A percentile compares a stretch with the other conserved stretches of the same genome.
Evolutionary conservation across 2,113 vertebrate genomes (phyloP).

Genomic region (Callipepla californica): DNA sequence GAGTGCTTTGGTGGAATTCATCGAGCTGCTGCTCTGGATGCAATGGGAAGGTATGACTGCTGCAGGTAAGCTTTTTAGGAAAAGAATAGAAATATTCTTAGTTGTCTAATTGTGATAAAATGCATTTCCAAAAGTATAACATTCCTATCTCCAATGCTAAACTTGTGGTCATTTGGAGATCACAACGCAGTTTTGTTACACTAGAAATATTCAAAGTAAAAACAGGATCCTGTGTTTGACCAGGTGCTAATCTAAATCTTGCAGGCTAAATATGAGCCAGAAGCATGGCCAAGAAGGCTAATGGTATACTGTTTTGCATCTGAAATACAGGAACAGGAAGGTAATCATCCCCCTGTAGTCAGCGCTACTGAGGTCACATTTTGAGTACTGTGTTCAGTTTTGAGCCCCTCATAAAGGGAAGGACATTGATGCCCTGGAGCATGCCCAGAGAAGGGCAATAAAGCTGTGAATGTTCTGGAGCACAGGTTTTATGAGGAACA

Average conservation of each 20-base stretch:
- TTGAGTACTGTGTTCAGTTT: too few species aligned
- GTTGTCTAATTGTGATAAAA: neutral
- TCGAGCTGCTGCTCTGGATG: neutral
- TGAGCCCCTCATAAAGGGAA: too few species aligned
- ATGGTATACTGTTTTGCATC: too few species aligned
- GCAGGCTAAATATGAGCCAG: too few species aligned
- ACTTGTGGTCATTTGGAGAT: neutral
- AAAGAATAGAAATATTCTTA: neutral
- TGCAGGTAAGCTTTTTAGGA: neutral
- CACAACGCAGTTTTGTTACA: neutral
- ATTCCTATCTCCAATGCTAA: neutral
- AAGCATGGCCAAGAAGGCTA: too few species aligned
- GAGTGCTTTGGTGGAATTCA: neutral
- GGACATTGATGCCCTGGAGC: too few species aligned
- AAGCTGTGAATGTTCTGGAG: too few species aligned
- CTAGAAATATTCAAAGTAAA: neutral
- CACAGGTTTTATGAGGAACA: too few species aligned
- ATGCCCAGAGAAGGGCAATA: too few species aligned
- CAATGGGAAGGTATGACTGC: neutral
- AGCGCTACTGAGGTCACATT: too few species aligned
- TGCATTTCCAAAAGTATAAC: neutral
- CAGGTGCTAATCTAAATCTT: neutral
- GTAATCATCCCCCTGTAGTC: too few species aligned
- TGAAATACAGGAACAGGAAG: too few species aligned
- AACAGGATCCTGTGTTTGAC: accelerated